phyloP scores from a whole-genome alignment of 2,113 vertebrate species.

The Pelecanoides urinatrix region DNA sequence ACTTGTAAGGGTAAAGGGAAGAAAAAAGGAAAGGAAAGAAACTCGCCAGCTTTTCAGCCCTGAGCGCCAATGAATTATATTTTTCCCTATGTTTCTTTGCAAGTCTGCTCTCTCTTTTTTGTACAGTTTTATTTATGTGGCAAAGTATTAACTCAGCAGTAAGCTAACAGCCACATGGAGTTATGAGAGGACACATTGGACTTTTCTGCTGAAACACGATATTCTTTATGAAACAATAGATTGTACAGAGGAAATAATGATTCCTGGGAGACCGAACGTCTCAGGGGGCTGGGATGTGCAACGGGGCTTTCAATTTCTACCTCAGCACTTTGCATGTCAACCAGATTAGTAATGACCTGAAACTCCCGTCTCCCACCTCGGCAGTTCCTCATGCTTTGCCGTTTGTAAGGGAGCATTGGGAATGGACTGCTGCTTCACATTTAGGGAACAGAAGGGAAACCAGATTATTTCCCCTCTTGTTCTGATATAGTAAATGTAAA shows the following conservation, averaged over 20 bases:
- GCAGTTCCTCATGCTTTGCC: background rate
- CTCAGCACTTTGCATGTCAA: constrained; percentile 23
- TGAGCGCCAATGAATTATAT: constrained; percentile 24
- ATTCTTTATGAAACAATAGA: constrained; percentile 44
- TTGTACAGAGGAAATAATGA: constrained; percentile 25
- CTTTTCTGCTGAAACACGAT: constrained; percentile 58
- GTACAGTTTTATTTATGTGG: constrained; percentile 50
- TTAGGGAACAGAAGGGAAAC: background rate
- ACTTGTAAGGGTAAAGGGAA: constrained; percentile 58
- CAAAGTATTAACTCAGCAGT: constrained; percentile 65
- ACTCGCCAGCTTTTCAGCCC: constrained; percentile 46
- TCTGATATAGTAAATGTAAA: background rate
- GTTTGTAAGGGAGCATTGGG: background rate
- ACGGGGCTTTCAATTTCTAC: background rate
- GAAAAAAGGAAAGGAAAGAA: constrained; percentile 50
- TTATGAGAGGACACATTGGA: constrained; percentile 51
- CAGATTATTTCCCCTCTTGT: background rate
- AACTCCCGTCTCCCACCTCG: background rate
- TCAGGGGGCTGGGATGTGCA: constrained; percentile 1
- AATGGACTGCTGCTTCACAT: background rate
- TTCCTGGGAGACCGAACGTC: constrained; percentile 14
- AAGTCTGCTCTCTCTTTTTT: constrained; percentile 28
- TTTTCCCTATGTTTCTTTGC: constrained; percentile 6
- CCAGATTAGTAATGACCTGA: constrained; percentile 24
- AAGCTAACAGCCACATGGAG: constrained; percentile 62